Evolutionary conservation across 2,888 invertebrate genomes (phyloP), one percentile per base, ranked within the genome.

Genomic region (Zhengitettix transpicula): DNA sequence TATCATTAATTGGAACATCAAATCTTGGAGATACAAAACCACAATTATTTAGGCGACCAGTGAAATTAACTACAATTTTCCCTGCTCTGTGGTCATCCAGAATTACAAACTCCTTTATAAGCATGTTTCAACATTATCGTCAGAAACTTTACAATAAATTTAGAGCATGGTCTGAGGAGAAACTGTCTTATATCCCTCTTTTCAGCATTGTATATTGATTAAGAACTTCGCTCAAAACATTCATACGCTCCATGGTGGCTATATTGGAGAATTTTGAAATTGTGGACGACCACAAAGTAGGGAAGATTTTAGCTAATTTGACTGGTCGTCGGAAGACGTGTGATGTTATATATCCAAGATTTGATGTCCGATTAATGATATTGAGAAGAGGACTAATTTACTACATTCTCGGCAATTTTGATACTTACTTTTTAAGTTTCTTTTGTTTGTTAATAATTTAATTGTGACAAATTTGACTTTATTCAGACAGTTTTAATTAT

Each of bases 101-200:
- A 68, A 99, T 94, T 79, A 99, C 99, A 75, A 99, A 99, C 99
- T 63, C 97, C 98, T 74, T 99, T 99, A 75, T 99, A 99, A 83
- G 96, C 99, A 80, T 99, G 97, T 77, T 96, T 98, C 98, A 99
- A 99, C 99, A 99, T 99, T 69, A 99, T 99, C 68, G 95, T 95
- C 69, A 99, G 80, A 76, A 99, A 99, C 77, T 95, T 93, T 72
- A 98, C 87, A 69, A 99, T 96, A 67, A 99, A 98, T 84, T 99
- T 99, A 2, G 98, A 99, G 75, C 92, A 93, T 66, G 99, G 99
- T 71, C 99, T 82, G 72, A 99, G 85, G 66, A 99, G 83, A 64
- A 99, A 99, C 79, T 99, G 99, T 68, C 99, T 83, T 78, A 99
- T 99, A 69, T 98, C 98, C 71, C 97, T 84, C 76, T 96, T 98